Conservation (phyloP, 2,888 invertebrate genomes). For the Acrobasis repandana region DNA sequence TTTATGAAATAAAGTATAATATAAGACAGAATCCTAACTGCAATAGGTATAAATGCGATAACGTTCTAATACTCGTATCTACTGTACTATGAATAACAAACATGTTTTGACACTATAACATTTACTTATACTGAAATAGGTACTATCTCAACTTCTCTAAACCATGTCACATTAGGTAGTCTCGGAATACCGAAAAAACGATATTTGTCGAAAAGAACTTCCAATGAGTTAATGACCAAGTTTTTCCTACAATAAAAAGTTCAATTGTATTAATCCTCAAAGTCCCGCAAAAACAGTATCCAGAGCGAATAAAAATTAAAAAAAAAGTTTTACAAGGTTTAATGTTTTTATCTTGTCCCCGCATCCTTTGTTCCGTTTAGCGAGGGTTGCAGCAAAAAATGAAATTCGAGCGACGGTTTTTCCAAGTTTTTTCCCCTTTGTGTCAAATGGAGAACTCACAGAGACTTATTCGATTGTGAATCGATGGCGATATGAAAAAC, state of each 20-base stretch:
- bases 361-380: slow-evolving; percentile 17
- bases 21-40: too few relatives aligned
- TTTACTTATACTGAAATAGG: too few relatives aligned
- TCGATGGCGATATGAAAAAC: not conserved
- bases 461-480: not conserved
- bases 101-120: not conserved
- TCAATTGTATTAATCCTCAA: not conserved
- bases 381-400: slow-evolving; percentile 4
- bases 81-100: not conserved
- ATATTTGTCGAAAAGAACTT: not conserved
- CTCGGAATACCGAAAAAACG: not conserved
- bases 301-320: not conserved
- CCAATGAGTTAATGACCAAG: not conserved
- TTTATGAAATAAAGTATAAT: too few relatives aligned
- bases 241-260: not conserved
- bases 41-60: too few relatives aligned
- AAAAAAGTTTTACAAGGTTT: slow-evolving; percentile 9
- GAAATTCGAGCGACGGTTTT: not conserved
- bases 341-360: slow-evolving; percentile 11
- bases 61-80: not conserved
- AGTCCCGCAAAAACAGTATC: not conserved
- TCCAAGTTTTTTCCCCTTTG: not conserved
- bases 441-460: too few relatives aligned
- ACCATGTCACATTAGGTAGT: not conserved
- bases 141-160: too few relatives aligned